phyloP scores from a whole-genome alignment of 2,113 vertebrate species.

The Seriola quinqueradiata region DNA sequence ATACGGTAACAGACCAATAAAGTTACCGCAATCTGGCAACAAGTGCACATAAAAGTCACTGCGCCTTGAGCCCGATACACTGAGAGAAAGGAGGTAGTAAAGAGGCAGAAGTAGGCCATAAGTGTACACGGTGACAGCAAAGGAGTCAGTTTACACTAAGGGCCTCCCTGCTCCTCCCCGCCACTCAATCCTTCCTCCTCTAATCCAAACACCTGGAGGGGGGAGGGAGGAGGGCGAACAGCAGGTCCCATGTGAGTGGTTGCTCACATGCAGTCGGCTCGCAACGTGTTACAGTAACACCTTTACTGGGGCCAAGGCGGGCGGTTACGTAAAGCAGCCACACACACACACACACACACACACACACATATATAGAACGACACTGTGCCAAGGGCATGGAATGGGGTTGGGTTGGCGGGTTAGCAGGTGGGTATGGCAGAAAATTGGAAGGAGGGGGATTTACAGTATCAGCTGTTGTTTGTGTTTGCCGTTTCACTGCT shows the following conservation, averaged over 20 bases:
- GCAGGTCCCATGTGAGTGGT: conserved; percentile 77
- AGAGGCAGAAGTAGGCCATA: conserved; percentile 33
- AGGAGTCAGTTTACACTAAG: conserved; percentile 72
- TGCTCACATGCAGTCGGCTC: conserved; percentile 77
- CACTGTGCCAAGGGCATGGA: conserved; percentile 7
- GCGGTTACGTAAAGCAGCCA: conserved; percentile 67
- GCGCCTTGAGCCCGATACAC: neutral
- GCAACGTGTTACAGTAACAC: conserved; percentile 84
- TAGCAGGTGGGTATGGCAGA: conserved; percentile 19
- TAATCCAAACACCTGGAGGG: conserved; percentile 81
- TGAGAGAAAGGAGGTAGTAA: conserved; percentile 3
- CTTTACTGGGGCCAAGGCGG: conserved; percentile 60
- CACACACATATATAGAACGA: neutral
- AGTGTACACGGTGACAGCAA: conserved; percentile 50
- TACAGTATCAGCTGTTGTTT: conserved; percentile 64
- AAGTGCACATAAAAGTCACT: neutral
- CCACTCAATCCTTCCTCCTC: conserved; percentile 63
- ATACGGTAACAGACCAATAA: conserved; percentile 4
- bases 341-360: no score
- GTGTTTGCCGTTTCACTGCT: conserved; percentile 20
- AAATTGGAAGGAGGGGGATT: conserved; percentile 3
- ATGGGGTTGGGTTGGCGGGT: conserved; percentile 11
- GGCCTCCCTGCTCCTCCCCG: conserved; percentile 59
- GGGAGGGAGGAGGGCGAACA: conserved; percentile 26
- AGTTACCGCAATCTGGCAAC: neutral